phyloP scores from a whole-genome alignment of 2,888 invertebrate species.

The Diachrysia chrysitis region DNA sequence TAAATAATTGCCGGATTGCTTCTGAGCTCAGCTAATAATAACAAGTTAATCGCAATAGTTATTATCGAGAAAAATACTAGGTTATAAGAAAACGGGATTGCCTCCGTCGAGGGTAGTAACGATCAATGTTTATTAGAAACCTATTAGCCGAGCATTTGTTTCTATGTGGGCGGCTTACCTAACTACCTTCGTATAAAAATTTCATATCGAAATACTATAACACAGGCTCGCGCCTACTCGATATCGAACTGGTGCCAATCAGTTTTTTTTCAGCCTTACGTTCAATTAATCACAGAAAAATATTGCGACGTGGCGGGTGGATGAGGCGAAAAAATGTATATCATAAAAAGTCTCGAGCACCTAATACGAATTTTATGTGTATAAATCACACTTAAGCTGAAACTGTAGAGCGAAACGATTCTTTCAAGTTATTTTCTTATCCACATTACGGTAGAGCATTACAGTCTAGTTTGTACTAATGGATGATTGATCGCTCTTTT shows the following conservation, averaged over 20 bases:
- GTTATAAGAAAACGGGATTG: conserved; percentile 71
- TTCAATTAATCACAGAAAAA: conserved; percentile 65
- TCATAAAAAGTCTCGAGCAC: conserved; percentile 44
- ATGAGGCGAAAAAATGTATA: conserved; percentile 50
- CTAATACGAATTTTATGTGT: conserved; percentile 52
- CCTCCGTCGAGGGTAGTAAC: conserved; percentile 57
- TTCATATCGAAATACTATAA: conserved; percentile 30
- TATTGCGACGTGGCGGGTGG: conserved; percentile 38
- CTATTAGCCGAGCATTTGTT: conserved; percentile 71
- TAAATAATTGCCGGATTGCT: conserved; percentile 79
- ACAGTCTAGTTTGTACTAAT: conserved; percentile 50
- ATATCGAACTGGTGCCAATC: conserved; percentile 56
- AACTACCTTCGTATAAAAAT: conserved; percentile 44
- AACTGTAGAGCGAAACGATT: conserved; percentile 49
- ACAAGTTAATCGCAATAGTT: conserved; percentile 77
- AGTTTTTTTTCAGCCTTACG: conserved; percentile 55
- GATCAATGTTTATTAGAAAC: conserved; percentile 75
- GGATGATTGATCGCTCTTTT: conserved; percentile 52
- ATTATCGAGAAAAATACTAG: conserved; percentile 69
- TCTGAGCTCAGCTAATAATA: conserved; percentile 76
- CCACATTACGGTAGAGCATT: conserved; percentile 37
- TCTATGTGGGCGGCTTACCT: conserved; percentile 42
- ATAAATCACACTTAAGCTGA: conserved; percentile 53
- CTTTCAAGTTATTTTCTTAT: conserved; percentile 55
- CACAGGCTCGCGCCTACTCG: conserved; percentile 42